Base-by-base conservation (phyloP, 2,888 invertebrate species). In the Trichacis sp. region DNA sequence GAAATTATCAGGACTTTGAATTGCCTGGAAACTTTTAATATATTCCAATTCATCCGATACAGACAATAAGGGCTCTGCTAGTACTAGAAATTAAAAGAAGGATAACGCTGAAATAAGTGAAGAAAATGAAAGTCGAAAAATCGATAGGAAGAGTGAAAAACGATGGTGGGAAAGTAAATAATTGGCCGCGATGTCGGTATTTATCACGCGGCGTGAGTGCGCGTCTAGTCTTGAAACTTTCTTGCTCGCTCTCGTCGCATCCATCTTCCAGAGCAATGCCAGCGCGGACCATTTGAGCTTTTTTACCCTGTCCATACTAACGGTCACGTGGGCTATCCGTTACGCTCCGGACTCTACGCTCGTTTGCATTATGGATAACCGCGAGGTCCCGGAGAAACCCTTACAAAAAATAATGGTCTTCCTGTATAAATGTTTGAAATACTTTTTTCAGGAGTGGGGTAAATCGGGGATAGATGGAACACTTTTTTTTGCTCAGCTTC, bases 351-450 rank as follows among this genome's bases (percentile, higher is more conserved):
- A 53, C 58, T 62, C 50, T 42, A 63, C 56, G 57, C 54, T 55
- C 52, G 55, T 49, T 59, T 66, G 48, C 54, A 67, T 67, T 67
- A 67, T 60, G 54, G 67, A 67, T 67, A n/a, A n/a, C n/a, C n/a
- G n/a, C n/a, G n/a, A n/a, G n/a, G n/a, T n/a, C n/a, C n/a, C n/a
- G n/a, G n/a, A n/a, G n/a, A n/a, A n/a, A n/a, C n/a, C n/a, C n/a
- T n/a, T n/a, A n/a, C n/a, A n/a, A n/a, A n/a, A n/a, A n/a, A n/a
- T n/a, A n/a, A n/a, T n/a, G n/a, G n/a, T n/a, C n/a, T n/a, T n/a
- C n/a, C n/a, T n/a, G n/a, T n/a, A n/a, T n/a, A n/a, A n/a, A n/a
- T n/a, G n/a, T n/a, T n/a, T n/a, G n/a, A n/a, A n/a, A n/a, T n/a
- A n/a, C n/a, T n/a, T n/a, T n/a, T n/a, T n/a, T n/a, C n/a, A n/a